Percentiles rank a stretch among this genome's conserved stretches.
Evolutionary conservation across 2,113 vertebrate genomes (phyloP).

Genomic region (Eurypyga helias): DNA sequence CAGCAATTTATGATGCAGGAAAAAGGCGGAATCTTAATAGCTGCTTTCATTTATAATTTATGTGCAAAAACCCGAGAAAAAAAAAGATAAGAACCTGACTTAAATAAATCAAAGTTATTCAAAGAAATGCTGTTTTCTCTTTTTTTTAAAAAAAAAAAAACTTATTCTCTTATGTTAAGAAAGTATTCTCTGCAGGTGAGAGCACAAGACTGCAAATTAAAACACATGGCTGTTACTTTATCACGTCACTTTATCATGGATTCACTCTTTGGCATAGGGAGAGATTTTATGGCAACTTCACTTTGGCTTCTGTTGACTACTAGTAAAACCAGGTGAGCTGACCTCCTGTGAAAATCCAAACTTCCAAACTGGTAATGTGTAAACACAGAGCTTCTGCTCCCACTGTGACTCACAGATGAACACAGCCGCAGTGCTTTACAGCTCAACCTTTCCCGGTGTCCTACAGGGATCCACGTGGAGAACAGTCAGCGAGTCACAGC

Average conservation of each 20-base stretch:
- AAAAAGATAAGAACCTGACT: background rate
- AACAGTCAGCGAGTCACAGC: background rate
- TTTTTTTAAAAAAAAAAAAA: background rate
- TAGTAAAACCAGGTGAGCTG: background rate
- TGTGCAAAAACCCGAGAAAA: background rate
- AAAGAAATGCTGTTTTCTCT: background rate
- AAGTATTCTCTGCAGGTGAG: background rate
- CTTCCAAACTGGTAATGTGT: background rate
- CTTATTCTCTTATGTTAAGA: background rate
- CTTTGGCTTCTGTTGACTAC: background rate
- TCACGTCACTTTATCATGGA: background rate
- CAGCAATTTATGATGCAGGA: background rate
- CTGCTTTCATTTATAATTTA: conserved; percentile 55
- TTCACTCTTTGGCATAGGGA: background rate
- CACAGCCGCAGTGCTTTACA: background rate
- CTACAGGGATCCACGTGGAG: accelerated
- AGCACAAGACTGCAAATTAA: background rate
- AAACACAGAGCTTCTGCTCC: background rate
- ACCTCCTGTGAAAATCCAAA: background rate
- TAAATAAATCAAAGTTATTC: conserved; percentile 9
- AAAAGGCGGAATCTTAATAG: conserved; percentile 24
- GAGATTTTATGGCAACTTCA: background rate
- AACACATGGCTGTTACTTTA: background rate
- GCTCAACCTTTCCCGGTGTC: background rate
- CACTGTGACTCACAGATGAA: accelerated